Evolutionary conservation across 2,113 vertebrate species (phyloP).

Genomic region (Columba janthina): DNA sequence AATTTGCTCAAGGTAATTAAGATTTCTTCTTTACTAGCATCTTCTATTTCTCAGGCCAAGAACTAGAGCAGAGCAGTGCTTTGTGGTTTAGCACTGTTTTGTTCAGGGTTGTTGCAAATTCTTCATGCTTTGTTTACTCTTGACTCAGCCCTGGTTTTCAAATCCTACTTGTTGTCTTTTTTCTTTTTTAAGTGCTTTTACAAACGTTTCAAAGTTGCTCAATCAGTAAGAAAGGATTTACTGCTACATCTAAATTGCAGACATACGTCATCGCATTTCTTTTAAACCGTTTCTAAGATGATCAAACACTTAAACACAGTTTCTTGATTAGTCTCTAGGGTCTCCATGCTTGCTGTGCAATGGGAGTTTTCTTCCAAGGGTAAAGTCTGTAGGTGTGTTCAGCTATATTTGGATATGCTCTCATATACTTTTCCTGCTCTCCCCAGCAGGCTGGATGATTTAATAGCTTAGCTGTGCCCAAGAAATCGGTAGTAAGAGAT

Average conservation of each 20-base stretch:
- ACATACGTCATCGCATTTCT: not conserved
- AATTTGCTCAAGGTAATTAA: slow-evolving; percentile 76
- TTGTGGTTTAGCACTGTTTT: not conserved
- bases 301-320: not conserved
- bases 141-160: not conserved
- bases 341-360: not conserved
- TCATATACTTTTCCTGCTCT: not conserved
- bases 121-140: not conserved
- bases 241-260: not conserved
- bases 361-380: not conserved
- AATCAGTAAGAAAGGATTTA: not conserved
- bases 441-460: not conserved
- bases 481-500: not conserved
- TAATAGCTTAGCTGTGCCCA: not conserved
- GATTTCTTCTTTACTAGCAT: not conserved
- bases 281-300: not conserved
- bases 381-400: not conserved
- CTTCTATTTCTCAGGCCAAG: not conserved
- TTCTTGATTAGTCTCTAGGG: not conserved
- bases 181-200: not conserved
- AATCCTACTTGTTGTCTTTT: not conserved
- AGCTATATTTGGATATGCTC: not conserved
- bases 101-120: not conserved
- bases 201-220: not conserved
- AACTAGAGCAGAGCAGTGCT: not conserved